A percentile compares a stretch with the other conserved stretches of the same genome.
These are phyloP conservation scores for Grapholita molesta DNA, from an alignment of 1,140 invertebrate species.

Conservation along the genomic window DNA sequence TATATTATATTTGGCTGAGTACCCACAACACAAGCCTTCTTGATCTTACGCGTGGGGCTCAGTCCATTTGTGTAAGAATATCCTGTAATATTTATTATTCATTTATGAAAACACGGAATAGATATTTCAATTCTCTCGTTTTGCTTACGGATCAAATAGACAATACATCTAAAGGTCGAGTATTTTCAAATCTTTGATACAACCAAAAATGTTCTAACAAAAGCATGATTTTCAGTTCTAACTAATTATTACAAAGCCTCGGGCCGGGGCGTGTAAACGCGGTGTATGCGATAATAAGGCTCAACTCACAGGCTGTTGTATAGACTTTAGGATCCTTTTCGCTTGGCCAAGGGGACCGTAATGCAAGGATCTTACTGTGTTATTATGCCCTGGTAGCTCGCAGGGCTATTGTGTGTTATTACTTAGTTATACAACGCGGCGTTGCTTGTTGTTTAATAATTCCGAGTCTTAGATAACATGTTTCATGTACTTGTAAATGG, in stretches of 20 bases:
- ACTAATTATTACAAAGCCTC: slow-evolving; percentile 5
- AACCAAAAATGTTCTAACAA: not conserved
- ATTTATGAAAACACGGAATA: not conserved
- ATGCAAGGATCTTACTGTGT: slow-evolving; percentile 5
- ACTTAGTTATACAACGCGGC: not conserved
- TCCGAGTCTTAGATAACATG: no score
- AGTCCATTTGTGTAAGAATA: not conserved
- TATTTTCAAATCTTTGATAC: not conserved
- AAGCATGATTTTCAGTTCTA: not conserved
- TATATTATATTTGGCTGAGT: no score
- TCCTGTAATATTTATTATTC: not conserved
- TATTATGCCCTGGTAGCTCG: not conserved
- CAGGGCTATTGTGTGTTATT: not conserved
- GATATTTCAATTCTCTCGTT: not conserved
- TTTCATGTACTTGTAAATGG: no score
- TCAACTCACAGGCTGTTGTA: not conserved
- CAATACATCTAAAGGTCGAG: not conserved
- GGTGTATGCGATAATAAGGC: not conserved
- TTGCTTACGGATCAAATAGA: not conserved
- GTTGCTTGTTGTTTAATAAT: not conserved
- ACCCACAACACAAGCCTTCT: no score
- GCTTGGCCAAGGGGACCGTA: not conserved
- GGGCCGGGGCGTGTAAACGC: not conserved
- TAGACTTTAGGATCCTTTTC: not conserved
- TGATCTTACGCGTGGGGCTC: no score